Evolutionary conservation across 2,797 vertebrate species (phyloP).

Genomic region (Allobates femoralis): DNA sequence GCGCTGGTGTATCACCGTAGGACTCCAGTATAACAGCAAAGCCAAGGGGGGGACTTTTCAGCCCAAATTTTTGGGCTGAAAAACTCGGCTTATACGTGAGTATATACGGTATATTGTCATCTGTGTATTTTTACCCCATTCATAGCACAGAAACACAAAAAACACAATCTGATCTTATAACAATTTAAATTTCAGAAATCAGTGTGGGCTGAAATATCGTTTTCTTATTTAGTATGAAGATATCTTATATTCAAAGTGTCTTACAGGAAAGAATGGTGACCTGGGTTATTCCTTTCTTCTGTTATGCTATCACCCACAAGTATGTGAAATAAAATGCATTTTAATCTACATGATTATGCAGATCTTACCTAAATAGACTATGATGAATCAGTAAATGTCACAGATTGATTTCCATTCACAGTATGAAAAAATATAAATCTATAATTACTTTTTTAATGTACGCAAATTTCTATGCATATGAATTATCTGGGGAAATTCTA

Average conservation of each 20-base stretch:
- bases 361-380: slow-evolving; percentile 22
- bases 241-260: background rate
- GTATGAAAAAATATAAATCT: background rate
- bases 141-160: background rate
- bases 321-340: background rate
- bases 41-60: no score
- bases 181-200: background rate
- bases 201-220: background rate
- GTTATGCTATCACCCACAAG: background rate
- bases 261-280: background rate
- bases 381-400: slow-evolving; percentile 28
- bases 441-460: slow-evolving; percentile 20
- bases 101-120: no score
- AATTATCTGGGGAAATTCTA: slow-evolving; percentile 10
- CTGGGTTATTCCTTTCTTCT: background rate
- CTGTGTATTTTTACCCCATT: background rate
- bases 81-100: no score
- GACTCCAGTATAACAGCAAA: no score
- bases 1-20: no score
- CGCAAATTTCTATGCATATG: slow-evolving; percentile 19
- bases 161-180: background rate
- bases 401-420: slow-evolving; percentile 1
- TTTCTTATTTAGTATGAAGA: background rate
- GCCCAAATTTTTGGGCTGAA: no score
- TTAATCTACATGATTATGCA: slow-evolving; percentile 39